A percentile compares a stretch with the other conserved stretches of the same genome.
These are phyloP conservation scores for Troilus luridus DNA, from an alignment of 2,888 invertebrate species.

Conservation along the genomic window DNA sequence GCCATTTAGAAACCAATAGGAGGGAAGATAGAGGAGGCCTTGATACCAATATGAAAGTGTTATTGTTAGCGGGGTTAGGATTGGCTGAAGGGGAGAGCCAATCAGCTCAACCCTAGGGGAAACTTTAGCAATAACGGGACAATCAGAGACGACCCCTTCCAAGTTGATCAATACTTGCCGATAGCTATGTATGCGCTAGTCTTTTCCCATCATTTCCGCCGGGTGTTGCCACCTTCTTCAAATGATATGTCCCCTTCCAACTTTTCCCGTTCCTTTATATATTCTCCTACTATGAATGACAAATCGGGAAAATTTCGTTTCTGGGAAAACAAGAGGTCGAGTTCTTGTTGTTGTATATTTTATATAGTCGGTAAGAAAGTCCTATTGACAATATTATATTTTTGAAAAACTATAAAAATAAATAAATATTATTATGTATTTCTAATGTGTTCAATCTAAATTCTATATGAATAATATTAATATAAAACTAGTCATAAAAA, in stretches of 20 bases:
- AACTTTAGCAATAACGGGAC: constrained; percentile 52
- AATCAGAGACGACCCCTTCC: constrained; percentile 43
- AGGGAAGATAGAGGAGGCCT: not conserved
- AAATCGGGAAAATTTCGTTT: constrained; percentile 29
- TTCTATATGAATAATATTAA: no score
- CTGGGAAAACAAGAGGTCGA: not conserved
- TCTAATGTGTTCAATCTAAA: no score
- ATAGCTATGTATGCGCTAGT: constrained; percentile 22
- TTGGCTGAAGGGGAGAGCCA: constrained; percentile 39
- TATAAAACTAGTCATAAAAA: no score
- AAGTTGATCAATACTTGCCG: constrained; percentile 37
- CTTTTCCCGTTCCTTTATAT: not conserved
- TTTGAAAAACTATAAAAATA: not conserved
- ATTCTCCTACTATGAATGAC: constrained; percentile 3
- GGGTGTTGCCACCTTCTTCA: not conserved
- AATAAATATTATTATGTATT: no score
- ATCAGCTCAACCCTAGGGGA: constrained; percentile 42
- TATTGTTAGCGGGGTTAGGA: constrained; percentile 43
- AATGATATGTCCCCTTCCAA: not conserved
- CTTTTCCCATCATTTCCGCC: not conserved
- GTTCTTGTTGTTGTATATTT: not conserved
- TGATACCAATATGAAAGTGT: constrained; percentile 32
- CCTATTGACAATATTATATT: not conserved
- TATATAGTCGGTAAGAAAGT: not conserved
- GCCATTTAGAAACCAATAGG: constrained; percentile 29